These are phyloP conservation scores for Phortica magna DNA, from an alignment of 2,888 invertebrate genomes.

Conservation along the genomic window DNA sequence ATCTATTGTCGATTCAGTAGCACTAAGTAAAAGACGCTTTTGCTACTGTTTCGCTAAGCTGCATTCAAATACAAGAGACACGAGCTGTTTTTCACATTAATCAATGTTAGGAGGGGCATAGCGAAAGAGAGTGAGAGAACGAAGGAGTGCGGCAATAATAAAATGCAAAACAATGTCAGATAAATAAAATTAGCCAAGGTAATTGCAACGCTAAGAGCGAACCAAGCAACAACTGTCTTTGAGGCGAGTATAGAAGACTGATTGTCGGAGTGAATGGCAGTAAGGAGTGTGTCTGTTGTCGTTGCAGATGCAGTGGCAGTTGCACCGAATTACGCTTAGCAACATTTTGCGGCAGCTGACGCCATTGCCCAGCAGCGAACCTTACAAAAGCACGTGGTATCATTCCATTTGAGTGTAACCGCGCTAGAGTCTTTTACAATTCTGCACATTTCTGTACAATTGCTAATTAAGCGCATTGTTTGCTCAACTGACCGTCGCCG, in stretches of 20 bases:
- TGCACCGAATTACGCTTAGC: conserved; percentile 7
- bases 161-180: conserved; percentile 52
- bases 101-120: conserved; percentile 53
- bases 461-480: conserved; percentile 31
- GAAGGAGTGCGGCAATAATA: conserved; percentile 40
- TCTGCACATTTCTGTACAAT: neutral
- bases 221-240: neutral
- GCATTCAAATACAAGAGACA: conserved; percentile 56
- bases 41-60: conserved; percentile 18
- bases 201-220: conserved; percentile 50
- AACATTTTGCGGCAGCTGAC: neutral
- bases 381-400: conserved; percentile 18
- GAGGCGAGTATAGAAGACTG: neutral
- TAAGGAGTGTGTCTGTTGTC: neutral
- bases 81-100: conserved; percentile 68
- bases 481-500: neutral
- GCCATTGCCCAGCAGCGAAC: neutral
- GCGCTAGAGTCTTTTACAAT: neutral
- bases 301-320: neutral
- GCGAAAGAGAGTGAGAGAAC: neutral
- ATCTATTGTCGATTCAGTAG: neutral
- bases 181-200: conserved; percentile 65
- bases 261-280: conserved; percentile 3
- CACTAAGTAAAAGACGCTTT: neutral
- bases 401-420: neutral